Evolutionary conservation across 2,888 invertebrate species (phyloP), one percentile per base, ranked within the genome.

Genomic region (Eristalis intricaria): DNA sequence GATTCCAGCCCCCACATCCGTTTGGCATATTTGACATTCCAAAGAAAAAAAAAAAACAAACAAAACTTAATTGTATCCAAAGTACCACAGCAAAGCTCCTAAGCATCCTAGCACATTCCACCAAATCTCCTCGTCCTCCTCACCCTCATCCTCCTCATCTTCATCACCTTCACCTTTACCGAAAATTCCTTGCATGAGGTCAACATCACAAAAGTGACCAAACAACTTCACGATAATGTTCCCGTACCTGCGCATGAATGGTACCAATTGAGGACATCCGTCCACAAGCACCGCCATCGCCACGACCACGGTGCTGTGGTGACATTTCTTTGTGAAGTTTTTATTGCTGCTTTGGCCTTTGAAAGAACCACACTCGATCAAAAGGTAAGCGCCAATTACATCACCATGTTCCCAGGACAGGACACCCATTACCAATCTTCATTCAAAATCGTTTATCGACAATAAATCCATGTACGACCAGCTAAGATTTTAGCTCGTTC

Each of bases 351-450:
- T n/a, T 63, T 35, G 35, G 19, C 8, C n/a, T 7, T 43, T 35
- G 19, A 22, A 35, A 68, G 63, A 73, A 19, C 61, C 66, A 50
- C 58, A 61, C 26, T 68, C 26, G 5, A 26, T 66, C 63, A 70
- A 69, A 65, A 70, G 82, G 78, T 83, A 76, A 83, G 83, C 86
- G 86, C 83, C 83, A 87, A 87, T 87, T 76, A 84, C 84, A 87
- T 87, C 87, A 87, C 69, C 87, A 80, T 56, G 76, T 84, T 87
- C 87, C 83, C 87, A 87, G 84, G 87, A 87, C 87, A 87, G 84
- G 87, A 87, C 58, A 84, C 71, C 76, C 43, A 75, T 78, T 79
- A 80, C 76, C 84, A 78, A 65, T 75, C 66, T 78, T 83, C 29
- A 61, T 63, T 43, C n/a, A 56, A 58, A 76, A 73, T 56, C 68